These are phyloP conservation scores for Leptobrachium ailaonicum DNA, from an alignment of 2,113 vertebrate species.

Conservation along the genomic window DNA sequence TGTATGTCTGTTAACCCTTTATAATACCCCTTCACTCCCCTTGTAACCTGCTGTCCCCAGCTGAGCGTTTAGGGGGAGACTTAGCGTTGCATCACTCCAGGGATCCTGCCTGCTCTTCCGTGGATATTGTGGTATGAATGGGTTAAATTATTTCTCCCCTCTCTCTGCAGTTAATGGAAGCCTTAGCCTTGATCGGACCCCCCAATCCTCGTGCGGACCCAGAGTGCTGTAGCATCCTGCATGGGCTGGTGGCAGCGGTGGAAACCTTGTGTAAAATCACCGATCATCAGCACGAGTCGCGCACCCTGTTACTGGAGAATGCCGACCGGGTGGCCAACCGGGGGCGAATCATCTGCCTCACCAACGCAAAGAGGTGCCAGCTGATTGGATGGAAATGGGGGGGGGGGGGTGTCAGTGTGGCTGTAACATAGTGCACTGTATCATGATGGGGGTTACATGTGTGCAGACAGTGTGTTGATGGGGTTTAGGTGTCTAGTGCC, in stretches of 20 bases:
- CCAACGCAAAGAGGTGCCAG: constrained; percentile 90
- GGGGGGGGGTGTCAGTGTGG: too few relatives aligned
- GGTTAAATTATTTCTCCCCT: background rate
- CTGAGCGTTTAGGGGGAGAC: too few relatives aligned
- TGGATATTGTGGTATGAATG: background rate
- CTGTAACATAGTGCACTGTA: too few relatives aligned
- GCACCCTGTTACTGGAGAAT: constrained; percentile 86
- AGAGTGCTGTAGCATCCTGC: constrained; percentile 94
- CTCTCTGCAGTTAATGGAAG: constrained; percentile 82
- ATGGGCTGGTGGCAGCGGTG: constrained; percentile 90
- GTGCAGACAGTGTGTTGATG: too few relatives aligned
- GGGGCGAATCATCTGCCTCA: constrained; percentile 93
- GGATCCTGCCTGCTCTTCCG: too few relatives aligned
- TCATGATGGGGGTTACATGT: too few relatives aligned
- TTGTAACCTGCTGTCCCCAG: too few relatives aligned
- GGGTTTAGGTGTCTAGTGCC: too few relatives aligned
- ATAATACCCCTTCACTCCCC: too few relatives aligned
- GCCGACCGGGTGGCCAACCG: constrained; percentile 91
- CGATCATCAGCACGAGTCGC: constrained; percentile 88
- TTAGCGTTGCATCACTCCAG: too few relatives aligned
- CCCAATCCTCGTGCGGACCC: constrained; percentile 92
- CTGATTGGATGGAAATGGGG: too few relatives aligned
- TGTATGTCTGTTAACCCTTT: too few relatives aligned
- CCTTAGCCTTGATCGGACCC: constrained; percentile 88
- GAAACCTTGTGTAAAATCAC: constrained; percentile 94